Evolutionary conservation across 2,888 invertebrate species (phyloP).

Genomic region (Gisinianus flammeolus): DNA sequence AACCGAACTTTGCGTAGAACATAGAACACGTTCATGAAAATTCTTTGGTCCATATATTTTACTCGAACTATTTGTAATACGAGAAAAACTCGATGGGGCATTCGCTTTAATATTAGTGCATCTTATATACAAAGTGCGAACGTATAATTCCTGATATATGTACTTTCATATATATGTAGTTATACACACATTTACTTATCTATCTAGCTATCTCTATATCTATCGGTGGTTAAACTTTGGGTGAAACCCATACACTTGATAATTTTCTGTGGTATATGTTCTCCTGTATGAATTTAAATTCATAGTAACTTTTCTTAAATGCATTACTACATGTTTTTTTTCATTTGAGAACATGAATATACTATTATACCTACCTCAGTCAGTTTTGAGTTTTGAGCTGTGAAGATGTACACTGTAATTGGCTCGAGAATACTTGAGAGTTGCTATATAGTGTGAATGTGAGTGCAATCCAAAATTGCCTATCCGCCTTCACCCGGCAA

Average conservation of each 20-base stretch:
- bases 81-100: conserved; percentile 15
- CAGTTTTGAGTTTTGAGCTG: background rate
- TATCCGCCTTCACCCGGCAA: conserved; percentile 6
- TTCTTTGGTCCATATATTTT: conserved; percentile 17
- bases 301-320: background rate
- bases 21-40: conserved; percentile 19
- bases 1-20: background rate
- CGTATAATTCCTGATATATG: background rate
- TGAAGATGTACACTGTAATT: conserved; percentile 13
- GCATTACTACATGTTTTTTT: background rate
- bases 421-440: conserved; percentile 6
- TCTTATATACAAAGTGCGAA: background rate
- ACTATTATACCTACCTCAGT: conserved; percentile 14
- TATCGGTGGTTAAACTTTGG: conserved; percentile 2
- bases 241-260: conserved; percentile 7
- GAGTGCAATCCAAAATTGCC: background rate
- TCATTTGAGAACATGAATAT: conserved; percentile 9
- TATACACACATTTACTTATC: background rate
- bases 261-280: background rate
- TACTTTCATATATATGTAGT: background rate
- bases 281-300: background rate
- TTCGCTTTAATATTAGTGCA: conserved; percentile 7
- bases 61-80: conserved; percentile 5
- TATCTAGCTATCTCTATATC: background rate
- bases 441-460: background rate